Percentiles rank a stretch among this genome's conserved stretches.
These are phyloP conservation scores for Heteractis magnifica DNA, from an alignment of 92 coral and sea anemone species.

Conservation along the genomic window DNA sequence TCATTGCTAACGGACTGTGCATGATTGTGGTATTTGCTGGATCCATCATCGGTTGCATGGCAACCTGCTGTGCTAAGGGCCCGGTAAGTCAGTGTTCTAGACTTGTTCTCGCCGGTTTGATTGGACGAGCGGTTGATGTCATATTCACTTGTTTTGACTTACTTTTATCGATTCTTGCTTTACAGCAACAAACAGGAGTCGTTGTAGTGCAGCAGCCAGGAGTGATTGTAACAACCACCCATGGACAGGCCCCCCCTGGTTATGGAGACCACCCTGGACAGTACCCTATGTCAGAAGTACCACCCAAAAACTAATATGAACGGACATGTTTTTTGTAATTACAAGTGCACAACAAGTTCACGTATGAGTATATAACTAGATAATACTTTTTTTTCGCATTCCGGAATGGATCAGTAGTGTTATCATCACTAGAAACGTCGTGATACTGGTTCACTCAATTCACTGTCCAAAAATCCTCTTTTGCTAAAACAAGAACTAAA, in stretches of 20 bases:
- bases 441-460: too few species aligned
- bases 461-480: too few species aligned
- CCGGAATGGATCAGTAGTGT: too few species aligned
- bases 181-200: conserved; percentile 33
- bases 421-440: too few species aligned
- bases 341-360: too few species aligned
- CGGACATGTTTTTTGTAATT: too few species aligned
- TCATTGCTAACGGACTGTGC: conserved; percentile 38
- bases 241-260: neutral
- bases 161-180: neutral
- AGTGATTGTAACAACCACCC: conserved; percentile 1
- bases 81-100: conserved; percentile 24
- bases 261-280: neutral
- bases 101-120: too few species aligned
- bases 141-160: too few species aligned
- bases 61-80: conserved; percentile 40
- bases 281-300: conserved; percentile 5
- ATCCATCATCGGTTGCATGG: conserved; percentile 56
- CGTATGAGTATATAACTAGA: too few species aligned
- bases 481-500: too few species aligned
- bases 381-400: too few species aligned
- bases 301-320: conserved; percentile 3
- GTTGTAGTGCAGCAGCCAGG: conserved; percentile 47
- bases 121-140: too few species aligned
- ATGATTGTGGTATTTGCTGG: conserved; percentile 41